phyloP scores from a whole-genome alignment of 2,888 invertebrate genomes.

The Encarsia formosa region DNA sequence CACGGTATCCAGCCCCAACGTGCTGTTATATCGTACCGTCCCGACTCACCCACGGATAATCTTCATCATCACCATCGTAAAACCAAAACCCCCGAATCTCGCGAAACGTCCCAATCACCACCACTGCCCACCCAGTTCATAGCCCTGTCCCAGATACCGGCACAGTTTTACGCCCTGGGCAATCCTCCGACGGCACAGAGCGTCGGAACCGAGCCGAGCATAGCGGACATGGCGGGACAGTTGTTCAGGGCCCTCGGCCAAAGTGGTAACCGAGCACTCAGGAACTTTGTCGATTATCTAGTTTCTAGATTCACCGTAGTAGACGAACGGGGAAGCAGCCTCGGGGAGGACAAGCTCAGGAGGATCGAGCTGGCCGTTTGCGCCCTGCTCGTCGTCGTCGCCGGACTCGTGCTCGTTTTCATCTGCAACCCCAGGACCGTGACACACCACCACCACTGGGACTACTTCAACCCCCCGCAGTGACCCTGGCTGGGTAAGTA shows the following conservation, averaged over 20 bases:
- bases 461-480: slow-evolving; percentile 80
- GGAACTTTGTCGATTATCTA: slow-evolving; percentile 65
- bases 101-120: slow-evolving; percentile 8
- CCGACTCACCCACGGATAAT: slow-evolving; percentile 3
- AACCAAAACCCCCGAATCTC: slow-evolving; percentile 6
- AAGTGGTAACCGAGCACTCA: slow-evolving; percentile 62
- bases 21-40: slow-evolving; percentile 40
- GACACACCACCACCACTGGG: slow-evolving; percentile 83
- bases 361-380: slow-evolving; percentile 74
- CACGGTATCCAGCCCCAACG: slow-evolving; percentile 39
- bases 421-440: slow-evolving; percentile 64
- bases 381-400: slow-evolving; percentile 73
- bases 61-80: no score
- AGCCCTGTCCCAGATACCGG: slow-evolving; percentile 41
- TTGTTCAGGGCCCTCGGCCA: slow-evolving; percentile 67
- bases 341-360: slow-evolving; percentile 59
- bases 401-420: slow-evolving; percentile 72
- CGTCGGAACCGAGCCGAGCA: slow-evolving; percentile 68
- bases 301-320: slow-evolving; percentile 61
- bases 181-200: no score
- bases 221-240: slow-evolving; percentile 68
- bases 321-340: slow-evolving; percentile 53
- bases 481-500: slow-evolving; percentile 6
- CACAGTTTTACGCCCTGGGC: slow-evolving; percentile 37
- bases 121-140: slow-evolving; percentile 36